Percentiles rank a stretch among this genome's conserved stretches.
Evolutionary conservation across 2,797 vertebrate species (phyloP).

Genomic region (Protonibea diacanthus): DNA sequence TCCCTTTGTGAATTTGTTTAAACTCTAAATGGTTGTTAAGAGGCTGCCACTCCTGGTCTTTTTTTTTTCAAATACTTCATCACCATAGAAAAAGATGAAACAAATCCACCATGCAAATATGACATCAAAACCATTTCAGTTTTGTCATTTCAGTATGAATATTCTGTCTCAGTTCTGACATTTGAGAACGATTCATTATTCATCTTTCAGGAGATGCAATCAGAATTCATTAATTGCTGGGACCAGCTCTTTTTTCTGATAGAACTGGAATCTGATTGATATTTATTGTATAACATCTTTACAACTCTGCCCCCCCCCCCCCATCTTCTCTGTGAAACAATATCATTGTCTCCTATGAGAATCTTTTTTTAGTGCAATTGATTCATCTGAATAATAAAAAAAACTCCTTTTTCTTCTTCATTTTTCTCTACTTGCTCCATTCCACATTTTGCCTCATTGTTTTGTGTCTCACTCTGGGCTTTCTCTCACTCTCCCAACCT

Average conservation of each 20-base stretch:
- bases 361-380: slow-evolving; percentile 18
- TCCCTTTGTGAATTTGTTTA: background rate
- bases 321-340: background rate
- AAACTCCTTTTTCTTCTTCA: background rate
- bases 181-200: slow-evolving; percentile 13
- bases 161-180: slow-evolving; percentile 7
- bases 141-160: background rate
- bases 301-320: background rate
- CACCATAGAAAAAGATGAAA: background rate
- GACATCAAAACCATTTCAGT: too few relatives aligned
- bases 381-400: slow-evolving; percentile 22
- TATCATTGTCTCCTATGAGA: background rate
- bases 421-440: slow-evolving; percentile 18
- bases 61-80: background rate
- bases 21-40: background rate
- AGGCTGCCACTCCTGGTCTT: background rate
- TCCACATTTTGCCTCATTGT: slow-evolving; percentile 31
- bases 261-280: slow-evolving; percentile 10
- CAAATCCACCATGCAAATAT: background rate
- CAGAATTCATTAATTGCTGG: background rate
- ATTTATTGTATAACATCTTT: slow-evolving; percentile 4
- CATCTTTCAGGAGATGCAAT: background rate
- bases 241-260: background rate
- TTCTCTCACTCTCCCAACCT: slow-evolving; percentile 11
- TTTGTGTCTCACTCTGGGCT: slow-evolving; percentile 29